Conservation (phyloP, 2,113 vertebrate species). For the Oplegnathus fasciatus region DNA sequence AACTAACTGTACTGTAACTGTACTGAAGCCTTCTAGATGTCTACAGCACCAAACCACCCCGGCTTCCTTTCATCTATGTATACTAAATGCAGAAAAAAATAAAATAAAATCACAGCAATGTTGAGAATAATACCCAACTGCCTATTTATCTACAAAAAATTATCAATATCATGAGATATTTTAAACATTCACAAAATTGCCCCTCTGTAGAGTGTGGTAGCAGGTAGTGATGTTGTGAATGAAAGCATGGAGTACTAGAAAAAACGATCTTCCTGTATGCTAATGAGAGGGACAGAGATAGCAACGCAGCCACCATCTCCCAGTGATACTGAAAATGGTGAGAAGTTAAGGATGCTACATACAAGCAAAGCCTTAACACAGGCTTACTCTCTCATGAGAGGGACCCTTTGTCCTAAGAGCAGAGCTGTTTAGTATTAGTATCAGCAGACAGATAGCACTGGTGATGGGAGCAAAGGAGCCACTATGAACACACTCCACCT, state of each 20-base stretch:
- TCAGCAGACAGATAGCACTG: constrained; percentile 63
- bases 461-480: constrained; percentile 44
- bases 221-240: neutral
- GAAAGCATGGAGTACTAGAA: neutral
- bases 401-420: constrained; percentile 66
- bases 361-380: constrained; percentile 51
- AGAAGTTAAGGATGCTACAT: constrained; percentile 46
- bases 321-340: constrained; percentile 31
- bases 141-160: neutral
- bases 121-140: neutral
- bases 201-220: neutral
- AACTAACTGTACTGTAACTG: neutral
- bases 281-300: neutral
- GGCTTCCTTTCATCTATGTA: neutral
- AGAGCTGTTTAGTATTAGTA: constrained; percentile 76
- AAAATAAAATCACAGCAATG: neutral
- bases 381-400: constrained; percentile 59
- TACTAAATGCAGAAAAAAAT: neutral
- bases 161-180: too few relatives aligned
- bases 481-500: constrained; percentile 23
- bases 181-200: neutral
- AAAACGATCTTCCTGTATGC: neutral
- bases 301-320: constrained; percentile 34
- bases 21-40: too few relatives aligned
- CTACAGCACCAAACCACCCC: neutral